phyloP scores from a whole-genome alignment of 2,888 invertebrate genomes.

The Drosophila rellima region DNA sequence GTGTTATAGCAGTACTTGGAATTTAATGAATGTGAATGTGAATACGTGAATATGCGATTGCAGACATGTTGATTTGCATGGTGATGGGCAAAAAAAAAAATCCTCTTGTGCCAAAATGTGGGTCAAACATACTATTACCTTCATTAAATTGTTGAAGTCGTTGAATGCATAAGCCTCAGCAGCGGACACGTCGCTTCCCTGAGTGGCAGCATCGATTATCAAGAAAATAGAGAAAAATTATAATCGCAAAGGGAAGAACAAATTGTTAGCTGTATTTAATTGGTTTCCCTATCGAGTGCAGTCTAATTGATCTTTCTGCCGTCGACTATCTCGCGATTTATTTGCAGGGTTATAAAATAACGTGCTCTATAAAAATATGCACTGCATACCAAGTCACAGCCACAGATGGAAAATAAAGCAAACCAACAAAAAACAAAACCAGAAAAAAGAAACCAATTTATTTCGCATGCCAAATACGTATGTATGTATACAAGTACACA shows the following conservation, averaged over 20 bases:
- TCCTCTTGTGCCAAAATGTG: constrained; percentile 49
- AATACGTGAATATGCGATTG: constrained; percentile 43
- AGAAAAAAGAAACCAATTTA: constrained; percentile 44
- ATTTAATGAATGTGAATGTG: constrained; percentile 61
- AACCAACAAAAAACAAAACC: constrained; percentile 19
- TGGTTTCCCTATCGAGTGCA: constrained; percentile 9
- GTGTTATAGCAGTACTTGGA: constrained; percentile 45
- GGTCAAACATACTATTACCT: constrained; percentile 85
- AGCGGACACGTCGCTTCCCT: constrained; percentile 89
- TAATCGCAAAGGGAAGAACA: background rate
- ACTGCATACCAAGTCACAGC: constrained; percentile 47
- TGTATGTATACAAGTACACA: constrained; percentile 26
- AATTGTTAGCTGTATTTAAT: constrained; percentile 31
- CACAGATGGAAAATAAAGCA: constrained; percentile 14
- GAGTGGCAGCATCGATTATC: constrained; percentile 28
- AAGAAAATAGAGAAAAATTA: background rate
- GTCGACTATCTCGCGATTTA: constrained; percentile 15
- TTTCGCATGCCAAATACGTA: constrained; percentile 49
- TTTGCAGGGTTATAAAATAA: constrained; percentile 37
- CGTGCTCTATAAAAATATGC: constrained; percentile 56
- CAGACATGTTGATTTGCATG: constrained; percentile 46
- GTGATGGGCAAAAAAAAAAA: constrained; percentile 1
- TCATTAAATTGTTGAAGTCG: constrained; percentile 89
- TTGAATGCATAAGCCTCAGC: constrained; percentile 88
- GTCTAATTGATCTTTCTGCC: constrained; percentile 12